These are phyloP conservation scores for Gadopsis marmoratus DNA, from an alignment of 2,797 vertebrate species.

Conservation along the genomic window DNA sequence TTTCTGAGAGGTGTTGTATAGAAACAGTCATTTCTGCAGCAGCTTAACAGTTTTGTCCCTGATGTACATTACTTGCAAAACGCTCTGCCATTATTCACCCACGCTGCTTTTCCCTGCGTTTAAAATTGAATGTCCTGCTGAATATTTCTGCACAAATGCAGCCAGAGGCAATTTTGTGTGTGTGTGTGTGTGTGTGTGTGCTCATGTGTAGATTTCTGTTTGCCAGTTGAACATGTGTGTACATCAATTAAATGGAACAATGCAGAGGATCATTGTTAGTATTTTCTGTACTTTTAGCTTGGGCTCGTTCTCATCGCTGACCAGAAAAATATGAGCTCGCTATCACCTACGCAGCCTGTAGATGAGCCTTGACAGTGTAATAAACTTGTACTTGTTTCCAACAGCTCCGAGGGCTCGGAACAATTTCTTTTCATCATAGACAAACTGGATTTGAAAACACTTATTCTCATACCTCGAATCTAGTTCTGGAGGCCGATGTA, in stretches of 20 bases:
- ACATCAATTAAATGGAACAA: slow-evolving; percentile 6
- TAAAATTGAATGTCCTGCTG: slow-evolving; percentile 35
- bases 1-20: slow-evolving; percentile 7
- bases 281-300: slow-evolving; percentile 32
- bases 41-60: slow-evolving; percentile 31
- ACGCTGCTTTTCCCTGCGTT: slow-evolving; percentile 53
- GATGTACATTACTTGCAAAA: slow-evolving; percentile 44
- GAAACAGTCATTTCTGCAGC: slow-evolving; percentile 5
- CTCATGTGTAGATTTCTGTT: slow-evolving; percentile 7
- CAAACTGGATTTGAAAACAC: slow-evolving; percentile 20
- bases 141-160: slow-evolving; percentile 42
- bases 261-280: background rate
- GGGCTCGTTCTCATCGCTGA: slow-evolving; percentile 3
- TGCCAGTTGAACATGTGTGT: background rate
- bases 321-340: slow-evolving; percentile 20
- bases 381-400: slow-evolving; percentile 30
- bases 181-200: slow-evolving; percentile 4
- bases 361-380: slow-evolving; percentile 22
- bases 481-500: slow-evolving; percentile 26
- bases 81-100: slow-evolving; percentile 46
- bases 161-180: slow-evolving; percentile 15
- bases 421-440: slow-evolving; percentile 12
- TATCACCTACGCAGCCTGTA: slow-evolving; percentile 14
- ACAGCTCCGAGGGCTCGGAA: background rate
- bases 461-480: slow-evolving; percentile 4